A percentile compares a stretch with the other conserved stretches of the same genome.
These are phyloP conservation scores for Aegypius monachus DNA, from an alignment of 2,113 vertebrate species.

Conservation along the genomic window DNA sequence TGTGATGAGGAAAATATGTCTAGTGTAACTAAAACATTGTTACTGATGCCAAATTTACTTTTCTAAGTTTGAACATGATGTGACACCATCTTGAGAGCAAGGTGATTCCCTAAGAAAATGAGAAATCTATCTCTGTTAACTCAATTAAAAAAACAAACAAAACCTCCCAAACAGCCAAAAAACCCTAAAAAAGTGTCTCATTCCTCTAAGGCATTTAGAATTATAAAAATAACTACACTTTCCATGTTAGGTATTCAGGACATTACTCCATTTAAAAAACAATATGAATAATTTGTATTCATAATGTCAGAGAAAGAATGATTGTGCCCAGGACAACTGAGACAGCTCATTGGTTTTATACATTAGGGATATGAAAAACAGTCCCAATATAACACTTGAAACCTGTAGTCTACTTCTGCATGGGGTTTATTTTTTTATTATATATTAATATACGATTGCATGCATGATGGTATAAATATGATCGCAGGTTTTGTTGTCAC, in stretches of 20 bases:
- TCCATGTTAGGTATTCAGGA: neutral
- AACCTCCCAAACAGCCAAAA: fast-evolving
- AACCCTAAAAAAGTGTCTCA: fast-evolving
- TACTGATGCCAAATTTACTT: neutral
- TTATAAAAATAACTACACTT: neutral
- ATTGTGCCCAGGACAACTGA: neutral
- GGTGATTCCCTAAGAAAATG: neutral
- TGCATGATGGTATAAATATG: neutral
- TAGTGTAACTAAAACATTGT: neutral
- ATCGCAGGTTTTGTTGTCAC: neutral
- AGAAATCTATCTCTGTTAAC: neutral
- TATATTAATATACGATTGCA: neutral
- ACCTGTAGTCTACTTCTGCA: neutral
- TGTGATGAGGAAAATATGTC: neutral
- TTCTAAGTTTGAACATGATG: neutral
- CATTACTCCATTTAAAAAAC: neutral
- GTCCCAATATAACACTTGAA: neutral
- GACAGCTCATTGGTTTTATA: neutral
- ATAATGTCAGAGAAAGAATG: neutral
- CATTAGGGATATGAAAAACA: neutral
- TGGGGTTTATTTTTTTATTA: neutral
- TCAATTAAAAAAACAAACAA: neutral
- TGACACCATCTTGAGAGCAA: neutral
- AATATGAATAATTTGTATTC: neutral
- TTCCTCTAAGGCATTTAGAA: neutral